These are phyloP conservation scores for Hoplodrina blanda DNA, from an alignment of 2,888 invertebrate species.

Conservation along the genomic window DNA sequence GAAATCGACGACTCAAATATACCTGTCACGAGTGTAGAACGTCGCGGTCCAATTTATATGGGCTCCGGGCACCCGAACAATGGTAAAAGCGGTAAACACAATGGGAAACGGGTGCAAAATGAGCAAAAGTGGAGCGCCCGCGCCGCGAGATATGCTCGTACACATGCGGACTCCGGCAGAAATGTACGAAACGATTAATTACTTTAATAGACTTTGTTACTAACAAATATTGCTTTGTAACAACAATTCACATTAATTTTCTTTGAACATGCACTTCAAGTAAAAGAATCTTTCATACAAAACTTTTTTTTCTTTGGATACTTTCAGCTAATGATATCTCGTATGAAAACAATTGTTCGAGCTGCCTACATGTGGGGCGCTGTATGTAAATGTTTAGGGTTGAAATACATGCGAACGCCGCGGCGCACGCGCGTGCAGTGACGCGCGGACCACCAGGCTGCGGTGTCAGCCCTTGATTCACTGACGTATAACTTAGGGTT, in stretches of 20 bases:
- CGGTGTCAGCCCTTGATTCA: slow-evolving; percentile 89
- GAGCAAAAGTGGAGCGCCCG: slow-evolving; percentile 77
- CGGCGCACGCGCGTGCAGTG: slow-evolving; percentile 85
- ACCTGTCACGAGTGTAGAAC: slow-evolving; percentile 88
- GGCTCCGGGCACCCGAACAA: slow-evolving; percentile 85
- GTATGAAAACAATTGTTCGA: slow-evolving; percentile 57
- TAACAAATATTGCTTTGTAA: slow-evolving; percentile 5
- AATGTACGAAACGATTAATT: slow-evolving; percentile 62
- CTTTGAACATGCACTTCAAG: slow-evolving; percentile 8
- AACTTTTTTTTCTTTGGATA: slow-evolving; percentile 15
- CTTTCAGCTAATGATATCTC: slow-evolving; percentile 49
- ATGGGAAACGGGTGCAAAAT: slow-evolving; percentile 86
- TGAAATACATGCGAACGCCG: slow-evolving; percentile 82
- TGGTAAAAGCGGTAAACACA: slow-evolving; percentile 90
- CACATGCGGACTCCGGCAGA: slow-evolving; percentile 46
- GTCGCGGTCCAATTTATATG: slow-evolving; percentile 89
- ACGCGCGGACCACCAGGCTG: slow-evolving; percentile 87
- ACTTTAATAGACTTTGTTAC: slow-evolving; percentile 40
- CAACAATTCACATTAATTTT: slow-evolving; percentile 9
- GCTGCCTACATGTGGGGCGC: slow-evolving; percentile 44
- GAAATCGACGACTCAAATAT: slow-evolving; percentile 90
- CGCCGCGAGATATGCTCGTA: slow-evolving; percentile 59
- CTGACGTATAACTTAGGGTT: slow-evolving; percentile 79
- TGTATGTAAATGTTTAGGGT: slow-evolving; percentile 86
- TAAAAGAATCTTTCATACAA: not conserved